A percentile compares a stretch with the other conserved stretches of the same genome.
These are phyloP conservation scores for Zaprionus inermis DNA, from an alignment of 1,140 invertebrate genomes.

Conservation along the genomic window DNA sequence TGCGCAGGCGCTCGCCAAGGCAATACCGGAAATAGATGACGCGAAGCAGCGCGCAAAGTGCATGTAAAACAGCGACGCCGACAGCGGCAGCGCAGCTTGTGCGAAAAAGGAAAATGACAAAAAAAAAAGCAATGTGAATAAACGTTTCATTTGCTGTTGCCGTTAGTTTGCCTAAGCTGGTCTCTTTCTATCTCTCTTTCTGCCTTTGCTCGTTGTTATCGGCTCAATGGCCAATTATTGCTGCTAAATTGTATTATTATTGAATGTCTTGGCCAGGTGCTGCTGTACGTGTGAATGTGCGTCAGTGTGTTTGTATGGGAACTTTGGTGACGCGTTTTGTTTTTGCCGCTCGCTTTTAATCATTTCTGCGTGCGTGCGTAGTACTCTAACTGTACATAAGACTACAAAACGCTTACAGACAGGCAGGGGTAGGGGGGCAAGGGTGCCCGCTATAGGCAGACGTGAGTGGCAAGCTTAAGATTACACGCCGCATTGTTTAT, in stretches of 20 bases:
- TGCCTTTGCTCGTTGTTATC: constrained; percentile 17
- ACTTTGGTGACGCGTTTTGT: constrained; percentile 56
- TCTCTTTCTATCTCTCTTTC: constrained; percentile 1
- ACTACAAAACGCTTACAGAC: not conserved
- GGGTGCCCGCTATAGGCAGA: constrained; percentile 18
- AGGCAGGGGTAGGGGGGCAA: not conserved
- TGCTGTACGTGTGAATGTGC: constrained; percentile 12
- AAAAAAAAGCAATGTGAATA: constrained; percentile 27
- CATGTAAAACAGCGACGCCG: constrained; percentile 10
- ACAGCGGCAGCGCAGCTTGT: constrained; percentile 15
- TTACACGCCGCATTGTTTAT: constrained; percentile 12
- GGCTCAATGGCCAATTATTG: constrained; percentile 72
- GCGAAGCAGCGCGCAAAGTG: constrained; percentile 48
- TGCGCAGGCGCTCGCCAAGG: constrained; percentile 40
- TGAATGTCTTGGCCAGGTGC: constrained; percentile 39
- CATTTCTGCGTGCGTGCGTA: constrained; percentile 23
- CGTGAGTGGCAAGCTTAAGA: constrained; percentile 54
- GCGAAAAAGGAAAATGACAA: constrained; percentile 44
- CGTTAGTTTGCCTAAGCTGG: constrained; percentile 24
- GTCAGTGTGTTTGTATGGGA: constrained; percentile 54
- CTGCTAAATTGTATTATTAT: constrained; percentile 76
- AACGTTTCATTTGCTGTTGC: constrained; percentile 51
- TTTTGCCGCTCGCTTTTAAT: constrained; percentile 48
- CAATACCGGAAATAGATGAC: constrained; percentile 48
- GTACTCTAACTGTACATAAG: constrained; percentile 41